These are phyloP conservation scores for Cephus cinctus DNA, from an alignment of 1,140 invertebrate genomes.

Conservation along the genomic window DNA sequence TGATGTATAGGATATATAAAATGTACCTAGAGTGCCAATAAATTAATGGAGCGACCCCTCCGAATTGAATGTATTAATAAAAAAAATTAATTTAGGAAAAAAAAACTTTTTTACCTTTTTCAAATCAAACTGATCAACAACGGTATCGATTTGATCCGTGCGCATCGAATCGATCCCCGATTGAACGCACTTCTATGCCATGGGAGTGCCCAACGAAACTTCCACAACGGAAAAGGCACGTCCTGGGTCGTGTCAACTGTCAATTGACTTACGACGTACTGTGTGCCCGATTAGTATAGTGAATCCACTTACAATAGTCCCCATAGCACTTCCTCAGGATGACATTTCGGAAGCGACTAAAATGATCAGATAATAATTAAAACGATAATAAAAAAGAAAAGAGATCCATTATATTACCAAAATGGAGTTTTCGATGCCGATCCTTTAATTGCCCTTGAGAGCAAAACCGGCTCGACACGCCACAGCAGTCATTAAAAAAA, in stretches of 20 bases:
- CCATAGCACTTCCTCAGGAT: too few species aligned
- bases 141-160: slow-evolving; percentile 24
- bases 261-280: slow-evolving; percentile 35
- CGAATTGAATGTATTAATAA: slow-evolving; percentile 18
- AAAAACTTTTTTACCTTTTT: slow-evolving; percentile 7
- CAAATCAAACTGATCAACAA: slow-evolving; percentile 22
- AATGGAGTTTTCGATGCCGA: too few species aligned
- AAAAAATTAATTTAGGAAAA: slow-evolving; percentile 6
- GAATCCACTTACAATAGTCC: too few species aligned
- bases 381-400: too few species aligned
- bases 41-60: slow-evolving; percentile 25
- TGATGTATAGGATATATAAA: neutral
- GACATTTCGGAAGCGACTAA: too few species aligned
- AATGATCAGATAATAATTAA: too few species aligned
- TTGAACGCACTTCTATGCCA: slow-evolving; percentile 34
- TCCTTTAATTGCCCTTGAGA: too few species aligned
- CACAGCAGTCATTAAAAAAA: too few species aligned
- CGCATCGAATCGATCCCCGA: slow-evolving; percentile 31
- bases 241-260: slow-evolving; percentile 36
- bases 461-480: too few species aligned
- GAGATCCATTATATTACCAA: too few species aligned
- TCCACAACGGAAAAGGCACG: slow-evolving; percentile 34
- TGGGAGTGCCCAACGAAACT: slow-evolving; percentile 35
- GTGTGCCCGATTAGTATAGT: slow-evolving; percentile 17
- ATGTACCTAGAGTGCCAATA: slow-evolving; percentile 5